Base-by-base conservation (phyloP, 2,113 vertebrate species). In the Hypomesus transpacificus region DNA sequence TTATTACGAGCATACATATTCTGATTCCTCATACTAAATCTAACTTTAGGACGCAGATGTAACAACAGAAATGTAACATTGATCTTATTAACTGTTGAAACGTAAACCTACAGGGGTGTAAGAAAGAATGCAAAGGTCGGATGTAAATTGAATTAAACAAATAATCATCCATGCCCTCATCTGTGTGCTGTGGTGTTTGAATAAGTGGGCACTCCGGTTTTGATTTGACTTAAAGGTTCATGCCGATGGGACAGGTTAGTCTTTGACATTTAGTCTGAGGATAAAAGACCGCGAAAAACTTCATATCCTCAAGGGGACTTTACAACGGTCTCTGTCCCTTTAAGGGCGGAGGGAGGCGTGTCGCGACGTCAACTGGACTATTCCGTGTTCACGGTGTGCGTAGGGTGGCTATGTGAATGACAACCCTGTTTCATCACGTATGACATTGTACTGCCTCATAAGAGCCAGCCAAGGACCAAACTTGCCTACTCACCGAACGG, bases 301-400 rank as follows among this genome's bases (percentile, higher is more conserved):
- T 17, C 3, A 8, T 24, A 31, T 18, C 14, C 26, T 9, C 13
- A 20, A 4, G n/a, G 3, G 18, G 67, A 74, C 81, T 18, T 85
- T 13, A 46, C 7, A 46, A 13, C 39, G 53, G 53, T 56, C 5
- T n/a, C 5, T 89, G 85, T 84, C 75, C 21, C 89, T 91, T 91
- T 91, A 90, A 66, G 20, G 66, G 75, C 77, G 0, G 17, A 1
- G 56, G 86, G 83, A 78, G 88, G 88, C 82, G 89, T 85, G 85
- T 68, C 34, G 4, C 63, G 28, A 86, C 83, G 84, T 84, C 20
- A 28, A 64, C 69, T 26, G 39, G 6, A n/a, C 67, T 63, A 51
- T 21, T 57, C 21, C 52, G 20, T 46, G 20, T 46, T 72, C 76
- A 34, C 68, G 8, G 26, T 72, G 80, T 63, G 26, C 18, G 22